Evolutionary conservation across 2,797 vertebrate genomes (phyloP), one percentile per base, ranked within the genome.

Genomic region (Pygocentrus nattereri): DNA sequence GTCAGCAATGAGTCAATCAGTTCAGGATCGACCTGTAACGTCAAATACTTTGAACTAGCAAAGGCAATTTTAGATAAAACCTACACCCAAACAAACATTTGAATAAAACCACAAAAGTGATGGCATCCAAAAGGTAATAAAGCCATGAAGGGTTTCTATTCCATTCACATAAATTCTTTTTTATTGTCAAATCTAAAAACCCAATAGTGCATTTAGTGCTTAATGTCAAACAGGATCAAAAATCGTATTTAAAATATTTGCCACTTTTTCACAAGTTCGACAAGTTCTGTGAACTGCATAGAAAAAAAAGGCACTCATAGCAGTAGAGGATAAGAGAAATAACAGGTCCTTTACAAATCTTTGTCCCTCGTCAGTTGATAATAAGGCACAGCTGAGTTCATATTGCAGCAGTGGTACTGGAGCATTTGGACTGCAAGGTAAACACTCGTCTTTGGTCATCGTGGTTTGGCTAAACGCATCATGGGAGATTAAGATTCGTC

Each of bases 401-500:
- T 38, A 18, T 11, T 31, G 56, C 5, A 31, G 64, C 80, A 78
- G 76, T 76, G 78, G 70, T 61, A 52, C 67, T 52, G 56, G 76
- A 70, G 68, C 15, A 64, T 64, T 21, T 23, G 52, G 21, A 74
- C 47, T 74, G 38, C 11, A 67, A 50, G 30, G 64, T 44, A 54
- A 78, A 31, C 49, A 59, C 41, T 0, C 85, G 90, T 92, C 92
- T 94, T 95, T 94, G 95, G 94, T 88, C 87, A 85, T 87, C 67
- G 78, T 85, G 31, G 80, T 85, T 82, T 75, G 73, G 85, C 82
- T 78, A 78, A 85, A 75, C 15, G 30, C 75, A 74, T 82, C 82
- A 67, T 1, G 30, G 13, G 16, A 81, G 82, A 75, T 84, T 94
- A 95, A 84, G 90, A 89, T 4, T 95, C 92, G 87, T 94, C 93